Conservation (phyloP, 2,113 vertebrate genomes). For the Rallus limicola region DNA sequence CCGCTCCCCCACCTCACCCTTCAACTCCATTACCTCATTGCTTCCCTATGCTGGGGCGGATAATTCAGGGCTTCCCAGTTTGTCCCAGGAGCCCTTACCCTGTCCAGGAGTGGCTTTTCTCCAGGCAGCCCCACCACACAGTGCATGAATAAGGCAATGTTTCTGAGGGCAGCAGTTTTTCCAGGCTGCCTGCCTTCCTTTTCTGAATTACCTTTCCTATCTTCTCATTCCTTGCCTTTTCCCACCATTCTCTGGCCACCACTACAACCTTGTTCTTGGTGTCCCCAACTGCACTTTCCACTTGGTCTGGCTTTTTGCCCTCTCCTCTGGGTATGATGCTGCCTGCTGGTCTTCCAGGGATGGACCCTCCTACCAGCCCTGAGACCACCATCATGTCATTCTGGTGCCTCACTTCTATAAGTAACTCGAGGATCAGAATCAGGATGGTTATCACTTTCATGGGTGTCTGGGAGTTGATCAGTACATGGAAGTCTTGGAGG, state of each 20-base stretch:
- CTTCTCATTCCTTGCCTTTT: not conserved
- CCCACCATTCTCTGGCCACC: not conserved
- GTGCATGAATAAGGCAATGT: not conserved
- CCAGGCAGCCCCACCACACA: not conserved
- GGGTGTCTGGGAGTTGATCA: slow-evolving; percentile 3
- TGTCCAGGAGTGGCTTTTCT: not conserved
- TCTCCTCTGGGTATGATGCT: not conserved
- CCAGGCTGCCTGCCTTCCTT: not conserved
- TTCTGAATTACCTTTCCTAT: not conserved
- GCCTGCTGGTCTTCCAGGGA: not conserved
- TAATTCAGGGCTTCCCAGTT: not conserved
- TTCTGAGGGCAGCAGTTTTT: not conserved
- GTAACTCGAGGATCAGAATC: not conserved
- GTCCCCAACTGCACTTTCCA: not conserved
- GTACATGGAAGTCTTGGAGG: not conserved
- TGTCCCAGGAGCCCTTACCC: not conserved
- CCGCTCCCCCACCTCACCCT: rapidly evolving
- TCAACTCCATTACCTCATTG: not conserved
- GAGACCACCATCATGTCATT: not conserved
- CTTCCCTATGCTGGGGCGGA: not conserved
- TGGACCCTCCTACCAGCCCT: not conserved
- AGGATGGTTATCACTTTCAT: not conserved
- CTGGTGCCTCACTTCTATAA: not conserved
- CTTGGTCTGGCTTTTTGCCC: not conserved
- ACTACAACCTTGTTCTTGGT: not conserved